These are phyloP conservation scores for Micronycteris hirsuta DNA, from an alignment of 2,113 vertebrate genomes.

Conservation along the genomic window DNA sequence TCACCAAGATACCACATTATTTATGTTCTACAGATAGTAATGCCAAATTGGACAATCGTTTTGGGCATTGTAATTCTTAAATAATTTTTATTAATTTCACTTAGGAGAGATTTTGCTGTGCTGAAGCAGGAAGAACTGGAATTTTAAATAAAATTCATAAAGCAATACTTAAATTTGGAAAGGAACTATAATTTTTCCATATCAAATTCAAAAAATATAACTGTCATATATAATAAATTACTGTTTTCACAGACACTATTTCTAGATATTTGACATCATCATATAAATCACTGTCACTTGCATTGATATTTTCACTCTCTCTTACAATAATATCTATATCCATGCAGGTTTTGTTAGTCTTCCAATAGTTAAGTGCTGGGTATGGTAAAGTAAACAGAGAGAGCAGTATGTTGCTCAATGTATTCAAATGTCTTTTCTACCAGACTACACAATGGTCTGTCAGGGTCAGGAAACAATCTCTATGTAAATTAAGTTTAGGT, in stretches of 20 bases:
- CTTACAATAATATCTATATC: neutral
- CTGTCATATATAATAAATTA: neutral
- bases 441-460: neutral
- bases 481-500: neutral
- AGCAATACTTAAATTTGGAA: slow-evolving; percentile 15
- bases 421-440: slow-evolving; percentile 12
- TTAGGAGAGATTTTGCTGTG: slow-evolving; percentile 5
- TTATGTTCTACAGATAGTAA: neutral
- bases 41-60: neutral
- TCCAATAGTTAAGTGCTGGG: neutral
- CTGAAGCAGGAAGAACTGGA: neutral
- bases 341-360: neutral
- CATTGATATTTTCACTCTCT: neutral
- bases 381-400: neutral
- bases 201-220: neutral
- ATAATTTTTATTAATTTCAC: slow-evolving; percentile 15
- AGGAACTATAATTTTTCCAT: neutral
- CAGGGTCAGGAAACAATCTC: neutral
- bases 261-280: neutral
- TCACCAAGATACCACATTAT: neutral
- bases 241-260: neutral
- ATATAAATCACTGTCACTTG: neutral
- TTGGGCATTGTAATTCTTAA: neutral
- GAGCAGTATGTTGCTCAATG: neutral
- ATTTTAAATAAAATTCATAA: neutral